Percentiles rank a stretch among this genome's conserved stretches.
Conservation (phyloP, 1,140 invertebrate species). For the Rhopalosiphum maidis region DNA sequence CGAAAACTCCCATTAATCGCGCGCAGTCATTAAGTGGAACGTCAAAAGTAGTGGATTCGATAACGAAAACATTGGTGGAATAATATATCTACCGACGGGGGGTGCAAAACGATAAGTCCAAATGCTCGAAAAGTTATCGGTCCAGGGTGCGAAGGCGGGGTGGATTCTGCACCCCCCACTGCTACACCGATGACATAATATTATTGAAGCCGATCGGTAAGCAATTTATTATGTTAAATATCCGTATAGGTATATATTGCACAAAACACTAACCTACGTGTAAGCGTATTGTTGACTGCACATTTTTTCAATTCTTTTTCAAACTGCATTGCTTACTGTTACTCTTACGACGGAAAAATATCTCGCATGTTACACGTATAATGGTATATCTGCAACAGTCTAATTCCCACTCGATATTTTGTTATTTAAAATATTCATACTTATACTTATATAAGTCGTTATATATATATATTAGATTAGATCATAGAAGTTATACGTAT, state of each 20-base stretch:
- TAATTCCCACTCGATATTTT: background rate
- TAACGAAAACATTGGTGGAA: background rate
- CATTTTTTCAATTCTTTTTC: background rate
- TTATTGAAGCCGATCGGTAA: background rate
- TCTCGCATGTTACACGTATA: background rate
- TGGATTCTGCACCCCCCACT: background rate
- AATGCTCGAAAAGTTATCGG: background rate
- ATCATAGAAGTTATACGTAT: too few species aligned
- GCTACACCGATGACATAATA: background rate
- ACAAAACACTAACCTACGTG: background rate
- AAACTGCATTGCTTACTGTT: background rate
- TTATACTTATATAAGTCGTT: too few species aligned
- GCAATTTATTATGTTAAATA: slow-evolving; percentile 16
- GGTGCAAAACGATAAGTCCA: background rate
- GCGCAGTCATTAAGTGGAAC: background rate
- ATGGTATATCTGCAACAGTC: background rate
- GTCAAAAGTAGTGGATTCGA: background rate
- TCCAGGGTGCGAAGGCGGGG: background rate
- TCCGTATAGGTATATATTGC: background rate
- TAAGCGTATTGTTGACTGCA: background rate
- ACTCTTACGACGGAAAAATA: background rate
- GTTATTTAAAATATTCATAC: too few species aligned
- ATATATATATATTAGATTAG: too few species aligned
- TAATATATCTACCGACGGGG: background rate
- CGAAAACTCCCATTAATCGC: background rate